phyloP scores from a whole-genome alignment of 2,113 vertebrate species.

The Onychostruthus taczanowskii region DNA sequence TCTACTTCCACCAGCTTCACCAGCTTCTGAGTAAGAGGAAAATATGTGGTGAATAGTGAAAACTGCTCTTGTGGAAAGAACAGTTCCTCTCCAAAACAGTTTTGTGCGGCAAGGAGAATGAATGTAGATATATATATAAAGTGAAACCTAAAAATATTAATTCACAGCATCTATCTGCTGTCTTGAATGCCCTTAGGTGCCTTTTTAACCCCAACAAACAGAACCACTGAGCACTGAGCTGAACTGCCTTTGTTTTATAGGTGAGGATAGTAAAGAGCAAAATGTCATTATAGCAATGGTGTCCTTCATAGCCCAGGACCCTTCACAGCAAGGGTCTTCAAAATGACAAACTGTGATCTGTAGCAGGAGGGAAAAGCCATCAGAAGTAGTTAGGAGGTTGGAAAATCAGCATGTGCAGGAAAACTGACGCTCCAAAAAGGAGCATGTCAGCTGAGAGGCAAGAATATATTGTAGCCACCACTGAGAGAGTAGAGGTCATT shows the following conservation, averaged over 20 bases:
- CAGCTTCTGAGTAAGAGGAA: neutral
- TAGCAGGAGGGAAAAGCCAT: neutral
- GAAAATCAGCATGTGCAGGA: neutral
- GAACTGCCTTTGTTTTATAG: neutral
- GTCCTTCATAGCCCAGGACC: neutral
- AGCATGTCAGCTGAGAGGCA: neutral
- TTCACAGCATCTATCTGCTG: neutral
- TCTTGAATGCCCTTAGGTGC: neutral
- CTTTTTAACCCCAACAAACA: neutral
- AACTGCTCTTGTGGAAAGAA: neutral
- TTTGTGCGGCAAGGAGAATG: neutral
- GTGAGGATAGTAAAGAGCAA: neutral
- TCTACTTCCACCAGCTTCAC: neutral
- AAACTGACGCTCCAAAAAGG: neutral
- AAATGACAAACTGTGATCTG: neutral
- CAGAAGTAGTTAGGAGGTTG: neutral
- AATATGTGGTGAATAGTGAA: neutral
- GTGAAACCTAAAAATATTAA: neutral
- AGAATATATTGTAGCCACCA: neutral
- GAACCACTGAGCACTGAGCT: neutral
- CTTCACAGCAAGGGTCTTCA: neutral
- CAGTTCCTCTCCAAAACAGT: neutral
- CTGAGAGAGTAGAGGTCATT: neutral
- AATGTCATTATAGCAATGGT: neutral
- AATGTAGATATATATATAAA: neutral